Conservation (phyloP, 2,113 vertebrate species). For the Nanger granti region DNA sequence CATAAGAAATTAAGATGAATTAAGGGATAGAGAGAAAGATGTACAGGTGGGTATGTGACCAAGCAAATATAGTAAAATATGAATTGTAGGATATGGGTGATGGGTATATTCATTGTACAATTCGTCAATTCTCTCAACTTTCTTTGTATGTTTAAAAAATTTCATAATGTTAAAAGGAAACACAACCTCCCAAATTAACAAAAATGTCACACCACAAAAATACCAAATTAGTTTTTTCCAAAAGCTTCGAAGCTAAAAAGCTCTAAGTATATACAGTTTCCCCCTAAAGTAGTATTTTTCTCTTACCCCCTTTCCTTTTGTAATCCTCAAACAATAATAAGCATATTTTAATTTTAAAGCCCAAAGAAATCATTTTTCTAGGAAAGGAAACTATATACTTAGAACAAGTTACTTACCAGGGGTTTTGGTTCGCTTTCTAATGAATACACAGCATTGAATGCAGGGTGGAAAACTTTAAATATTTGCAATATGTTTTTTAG, state of each 20-base stretch:
- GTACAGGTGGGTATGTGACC: neutral
- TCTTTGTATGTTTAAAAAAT: neutral
- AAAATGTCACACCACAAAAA: neutral
- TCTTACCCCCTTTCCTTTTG: neutral
- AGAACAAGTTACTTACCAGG: conserved; percentile 25
- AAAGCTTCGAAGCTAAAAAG: conserved; percentile 19
- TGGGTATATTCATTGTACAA: neutral
- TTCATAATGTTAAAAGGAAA: neutral
- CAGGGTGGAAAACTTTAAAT: conserved; percentile 29
- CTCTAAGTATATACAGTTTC: conserved; percentile 1
- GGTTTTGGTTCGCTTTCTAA: conserved; percentile 47
- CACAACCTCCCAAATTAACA: neutral
- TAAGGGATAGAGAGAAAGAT: neutral
- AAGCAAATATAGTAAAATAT: neutral
- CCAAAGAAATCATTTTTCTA: conserved; percentile 18
- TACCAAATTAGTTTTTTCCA: neutral
- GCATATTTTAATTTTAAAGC: conserved; percentile 48
- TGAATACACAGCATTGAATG: conserved; percentile 34
- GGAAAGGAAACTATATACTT: conserved; percentile 44
- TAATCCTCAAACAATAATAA: conserved; percentile 46
- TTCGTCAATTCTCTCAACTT: neutral
- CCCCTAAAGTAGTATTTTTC: conserved; percentile 2
- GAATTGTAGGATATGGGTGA: neutral
- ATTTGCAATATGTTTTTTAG: conserved; percentile 25
- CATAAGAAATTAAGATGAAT: conserved; percentile 1